Base-by-base conservation (phyloP, 2,888 invertebrate species). In the Athetis lepigone region DNA sequence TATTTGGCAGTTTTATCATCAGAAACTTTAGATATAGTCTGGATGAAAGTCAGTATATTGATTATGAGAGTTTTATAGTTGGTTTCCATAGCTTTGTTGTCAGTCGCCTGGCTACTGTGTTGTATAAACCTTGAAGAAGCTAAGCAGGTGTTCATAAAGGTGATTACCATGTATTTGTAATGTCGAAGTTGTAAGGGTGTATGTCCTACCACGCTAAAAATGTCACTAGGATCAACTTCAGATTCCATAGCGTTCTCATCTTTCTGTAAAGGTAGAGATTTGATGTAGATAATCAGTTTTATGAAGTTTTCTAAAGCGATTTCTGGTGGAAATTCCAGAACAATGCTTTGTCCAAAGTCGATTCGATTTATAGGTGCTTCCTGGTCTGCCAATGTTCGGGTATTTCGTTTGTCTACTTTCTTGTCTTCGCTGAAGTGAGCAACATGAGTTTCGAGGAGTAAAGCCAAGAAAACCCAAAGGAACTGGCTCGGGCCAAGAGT, bases 161-260 rank as follows among this genome's bases (percentile, higher is more conserved):
- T 97, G 18, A 98, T 93, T 23, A 97, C 93, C 0, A 97, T 96
- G 83, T 98, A 98, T 90, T 98, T 98, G 87, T 97, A 98, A 87
- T 98, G 98, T 2, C 98, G 96, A 55, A 98, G 92, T 77, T 98
- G 97, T 82, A 97, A 97, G 0, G 97, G 95, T 0, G 96, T 96
- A 78, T 96, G 96, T 0, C 95, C 94, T 7, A 95, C 95, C 0
- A 97, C 92, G 83, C 97, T 96, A 75, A 97, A 97, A 50, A 97
- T 94, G 33, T 95, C 93, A 58, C 89, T 85, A 0, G 92, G 90
- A 70, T 93, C 90, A 0, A 92, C 81, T 19, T 90, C 89, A 1
- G 90, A 88, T 6, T 94, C 92, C 86, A 90, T 90, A 1, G 88
- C 85, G 60, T 95, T 92, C 33, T 95, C 95, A 55, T 96, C 95